Base-by-base conservation (phyloP, 2,888 invertebrate genomes). In the Leptinotarsa tumamoca region DNA sequence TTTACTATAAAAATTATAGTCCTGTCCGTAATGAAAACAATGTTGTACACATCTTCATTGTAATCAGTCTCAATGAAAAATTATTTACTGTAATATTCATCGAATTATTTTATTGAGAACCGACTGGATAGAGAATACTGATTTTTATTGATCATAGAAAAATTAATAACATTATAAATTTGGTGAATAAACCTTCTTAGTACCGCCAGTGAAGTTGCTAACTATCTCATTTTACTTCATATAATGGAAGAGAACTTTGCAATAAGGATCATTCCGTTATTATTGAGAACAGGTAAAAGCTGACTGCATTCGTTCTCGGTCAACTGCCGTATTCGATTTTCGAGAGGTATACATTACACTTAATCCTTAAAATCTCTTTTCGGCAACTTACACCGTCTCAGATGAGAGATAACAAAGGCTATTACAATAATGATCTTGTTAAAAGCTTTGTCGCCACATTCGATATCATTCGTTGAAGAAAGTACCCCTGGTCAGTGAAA, bases 401-500 rank as follows among this genome's bases (percentile, higher is more conserved):
- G 77, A 77, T 77, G 68, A 43, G 27, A 75, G 79, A 77, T 79
- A 79, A 79, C 76, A 67, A 72, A 67, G 67, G 76, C 74, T 77
- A 79, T 77, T 77, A 79, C 79, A 76, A 72, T 75, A 77, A 75
- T 79, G 68, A 79, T 79, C 79, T 77, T 77, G 79, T 79, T 79
- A 76, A 75, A 76, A 72, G 67, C 70, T 50, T 61, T 70, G 70
- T 70, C 33, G 58, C 70, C 70, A 70, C 58, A 18, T 70, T 50
- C 54, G 43, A 58, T 15, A 56, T 27, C 63, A 63, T 4, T 33
- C 4, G 63, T 43, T 43, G 63, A 33, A 63, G n/a, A 7, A 33
- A 63, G 18, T 58, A 21, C 17, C 63, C 14, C 15, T 63, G 18
- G 43, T 17, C 27, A 63, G 33, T 63, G 63, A 63, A 63, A 33